Percentiles rank a stretch among this genome's conserved stretches.
Evolutionary conservation across 1,140 invertebrate genomes (phyloP).

Genomic region (Uloborus diversus): DNA sequence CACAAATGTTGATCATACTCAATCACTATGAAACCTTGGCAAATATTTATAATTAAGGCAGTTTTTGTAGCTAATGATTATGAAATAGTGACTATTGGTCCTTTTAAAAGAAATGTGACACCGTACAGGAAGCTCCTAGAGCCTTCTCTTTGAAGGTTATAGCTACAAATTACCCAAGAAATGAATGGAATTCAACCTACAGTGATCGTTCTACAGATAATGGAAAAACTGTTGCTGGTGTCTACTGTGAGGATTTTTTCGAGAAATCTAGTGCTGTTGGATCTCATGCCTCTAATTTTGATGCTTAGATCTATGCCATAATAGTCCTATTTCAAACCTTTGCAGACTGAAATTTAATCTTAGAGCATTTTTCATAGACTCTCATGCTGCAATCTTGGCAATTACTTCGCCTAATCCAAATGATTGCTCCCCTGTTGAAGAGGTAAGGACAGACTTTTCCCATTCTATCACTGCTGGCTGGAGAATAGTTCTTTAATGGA

Average conservation of each 20-base stretch:
- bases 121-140: background rate
- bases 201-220: background rate
- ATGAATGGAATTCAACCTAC: background rate
- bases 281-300: background rate
- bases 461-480: background rate
- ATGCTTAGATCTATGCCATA: background rate
- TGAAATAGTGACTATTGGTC: too few species aligned
- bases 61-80: too few species aligned
- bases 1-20: too few species aligned
- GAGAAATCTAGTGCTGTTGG: background rate
- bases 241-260: background rate
- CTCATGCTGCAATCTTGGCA: background rate
- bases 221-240: background rate
- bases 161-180: background rate
- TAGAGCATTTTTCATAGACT: background rate
- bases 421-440: background rate
- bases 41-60: too few species aligned
- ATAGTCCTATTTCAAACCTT: constrained; percentile 16
- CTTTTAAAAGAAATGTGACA: constrained; percentile 11
- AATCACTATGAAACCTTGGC: too few species aligned
- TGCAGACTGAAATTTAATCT: background rate
- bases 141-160: background rate
- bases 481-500: background rate
- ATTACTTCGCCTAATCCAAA: background rate
- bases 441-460: background rate